A percentile compares a stretch with the other conserved stretches of the same genome.
Evolutionary conservation across 2,888 invertebrate genomes (phyloP).

Genomic region (Peribatodes rhomboidaria): DNA sequence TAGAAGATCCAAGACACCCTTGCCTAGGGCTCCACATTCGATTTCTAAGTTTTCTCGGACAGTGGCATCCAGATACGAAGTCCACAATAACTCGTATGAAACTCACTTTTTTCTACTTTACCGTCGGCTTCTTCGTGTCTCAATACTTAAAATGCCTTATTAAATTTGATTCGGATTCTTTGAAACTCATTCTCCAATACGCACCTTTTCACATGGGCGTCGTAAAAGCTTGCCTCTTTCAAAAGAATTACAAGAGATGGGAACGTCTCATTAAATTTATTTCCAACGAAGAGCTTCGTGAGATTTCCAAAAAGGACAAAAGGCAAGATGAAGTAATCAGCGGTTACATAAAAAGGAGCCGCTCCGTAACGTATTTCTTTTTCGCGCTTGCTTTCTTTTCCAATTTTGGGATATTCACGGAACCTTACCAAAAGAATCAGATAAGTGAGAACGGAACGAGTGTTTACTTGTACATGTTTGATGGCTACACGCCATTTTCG

Average conservation of each 20-base stretch:
- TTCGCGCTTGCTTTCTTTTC: conserved; percentile 63
- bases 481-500: conserved; percentile 66
- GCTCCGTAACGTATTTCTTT: conserved; percentile 65
- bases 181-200: conserved; percentile 65
- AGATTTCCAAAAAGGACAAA: conserved; percentile 51
- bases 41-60: conserved; percentile 56
- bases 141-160: conserved; percentile 66
- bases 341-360: conserved; percentile 59
- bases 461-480: conserved; percentile 63
- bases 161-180: conserved; percentile 52
- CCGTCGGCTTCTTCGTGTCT: conserved; percentile 62
- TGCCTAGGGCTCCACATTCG: conserved; percentile 66
- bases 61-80: conserved; percentile 61
- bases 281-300: conserved; percentile 59
- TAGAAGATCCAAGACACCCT: conserved; percentile 64
- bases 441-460: conserved; percentile 60
- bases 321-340: conserved; percentile 50
- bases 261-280: conserved; percentile 60
- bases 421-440: conserved; percentile 67
- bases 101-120: conserved; percentile 56
- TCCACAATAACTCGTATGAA: conserved; percentile 53
- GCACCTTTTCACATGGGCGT: conserved; percentile 72
- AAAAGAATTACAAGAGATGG: conserved; percentile 63
- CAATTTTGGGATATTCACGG: conserved; percentile 64
- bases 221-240: conserved; percentile 63